phyloP scores from a whole-genome alignment of 2,113 vertebrate species.

The Dromaius novaehollandiae region DNA sequence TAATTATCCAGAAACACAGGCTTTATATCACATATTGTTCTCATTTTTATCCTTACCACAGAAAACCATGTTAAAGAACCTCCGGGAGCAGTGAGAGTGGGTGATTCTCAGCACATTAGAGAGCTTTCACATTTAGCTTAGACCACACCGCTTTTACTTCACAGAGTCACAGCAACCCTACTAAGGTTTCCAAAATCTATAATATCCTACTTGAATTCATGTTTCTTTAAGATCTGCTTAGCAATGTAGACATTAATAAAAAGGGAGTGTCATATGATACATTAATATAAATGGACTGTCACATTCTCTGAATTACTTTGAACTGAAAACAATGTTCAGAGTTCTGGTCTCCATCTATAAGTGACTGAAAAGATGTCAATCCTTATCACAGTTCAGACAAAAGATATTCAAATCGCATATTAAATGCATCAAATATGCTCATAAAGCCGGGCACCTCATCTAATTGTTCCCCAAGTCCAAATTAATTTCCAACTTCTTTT shows the following conservation, averaged over 20 bases:
- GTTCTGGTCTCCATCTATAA: background rate
- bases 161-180: background rate
- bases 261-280: background rate
- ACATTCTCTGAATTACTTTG: background rate
- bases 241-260: background rate
- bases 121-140: background rate
- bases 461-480: background rate
- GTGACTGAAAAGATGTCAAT: background rate
- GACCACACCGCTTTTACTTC: background rate
- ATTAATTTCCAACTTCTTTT: background rate
- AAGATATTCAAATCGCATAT: background rate
- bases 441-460: background rate
- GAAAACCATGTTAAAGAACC: background rate
- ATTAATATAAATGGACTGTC: background rate
- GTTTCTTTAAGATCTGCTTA: background rate
- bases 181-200: background rate
- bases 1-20: slow-evolving; percentile 28
- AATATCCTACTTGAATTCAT: background rate
- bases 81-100: background rate
- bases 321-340: background rate
- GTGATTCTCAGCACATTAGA: background rate
- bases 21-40: background rate
- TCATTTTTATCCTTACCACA: slow-evolving; percentile 1
- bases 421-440: background rate
- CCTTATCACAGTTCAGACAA: background rate